Conservation (phyloP, 2,113 vertebrate genomes). For the Alethe diademata region DNA sequence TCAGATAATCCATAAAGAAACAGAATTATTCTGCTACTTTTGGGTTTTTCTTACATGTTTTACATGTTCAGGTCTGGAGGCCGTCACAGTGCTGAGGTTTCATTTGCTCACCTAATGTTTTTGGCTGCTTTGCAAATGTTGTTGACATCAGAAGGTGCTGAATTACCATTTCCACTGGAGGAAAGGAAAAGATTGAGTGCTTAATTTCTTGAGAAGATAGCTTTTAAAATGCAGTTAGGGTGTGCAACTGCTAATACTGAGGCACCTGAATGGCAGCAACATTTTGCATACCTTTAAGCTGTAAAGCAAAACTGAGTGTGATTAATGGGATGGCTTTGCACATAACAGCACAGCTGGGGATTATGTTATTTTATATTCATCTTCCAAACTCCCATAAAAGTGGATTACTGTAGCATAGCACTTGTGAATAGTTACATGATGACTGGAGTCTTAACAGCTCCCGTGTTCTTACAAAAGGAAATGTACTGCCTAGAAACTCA, state of each 20-base stretch:
- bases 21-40: not conserved
- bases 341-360: conserved; percentile 44
- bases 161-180: conserved; percentile 23
- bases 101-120: not conserved
- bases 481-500: not conserved
- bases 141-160: conserved; percentile 3
- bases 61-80: not conserved
- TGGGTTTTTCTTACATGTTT: not conserved
- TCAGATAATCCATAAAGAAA: not conserved
- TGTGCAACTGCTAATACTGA: not conserved
- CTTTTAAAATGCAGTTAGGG: conserved; percentile 45
- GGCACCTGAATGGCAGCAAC: conserved; percentile 20
- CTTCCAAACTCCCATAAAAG: conserved; percentile 61
- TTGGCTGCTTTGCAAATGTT: not conserved
- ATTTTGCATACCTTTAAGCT: conserved; percentile 31
- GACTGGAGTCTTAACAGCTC: not conserved
- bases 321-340: conserved; percentile 49
- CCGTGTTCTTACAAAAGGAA: not conserved
- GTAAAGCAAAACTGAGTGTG: conserved; percentile 42
- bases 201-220: conserved; percentile 48
- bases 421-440: conserved; percentile 5
- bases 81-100: not conserved
- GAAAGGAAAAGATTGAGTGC: conserved; percentile 17
- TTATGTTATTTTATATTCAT: conserved; percentile 58
- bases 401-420: conserved; percentile 35